Percentiles rank a stretch among this genome's conserved stretches.
Evolutionary conservation across 2,888 invertebrate genomes (phyloP).

Genomic region (Hanleya hanleyi): DNA sequence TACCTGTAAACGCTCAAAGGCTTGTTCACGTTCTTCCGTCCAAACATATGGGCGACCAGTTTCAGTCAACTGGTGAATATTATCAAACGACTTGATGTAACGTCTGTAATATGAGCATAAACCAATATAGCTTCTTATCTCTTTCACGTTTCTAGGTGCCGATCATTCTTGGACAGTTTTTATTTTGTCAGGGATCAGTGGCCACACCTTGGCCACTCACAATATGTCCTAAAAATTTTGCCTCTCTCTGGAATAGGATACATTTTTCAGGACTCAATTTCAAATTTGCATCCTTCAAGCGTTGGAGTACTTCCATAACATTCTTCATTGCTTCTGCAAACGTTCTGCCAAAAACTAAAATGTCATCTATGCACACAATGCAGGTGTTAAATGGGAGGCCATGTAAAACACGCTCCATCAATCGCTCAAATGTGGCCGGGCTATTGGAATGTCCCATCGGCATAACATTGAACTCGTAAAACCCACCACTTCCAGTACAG

Average conservation of each 20-base stretch:
- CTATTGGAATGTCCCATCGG: too few relatives aligned
- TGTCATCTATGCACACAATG: too few relatives aligned
- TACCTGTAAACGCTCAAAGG: slow-evolving; percentile 17
- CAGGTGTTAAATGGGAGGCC: too few relatives aligned
- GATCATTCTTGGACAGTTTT: slow-evolving; percentile 19
- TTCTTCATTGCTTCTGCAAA: background rate
- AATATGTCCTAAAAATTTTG: slow-evolving; percentile 26
- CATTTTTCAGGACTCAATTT: slow-evolving; percentile 9
- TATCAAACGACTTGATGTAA: slow-evolving; percentile 24
- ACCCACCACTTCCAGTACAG: slow-evolving; percentile 28
- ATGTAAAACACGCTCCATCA: too few relatives aligned
- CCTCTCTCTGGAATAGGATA: slow-evolving; percentile 1
- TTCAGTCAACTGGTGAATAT: slow-evolving; percentile 25
- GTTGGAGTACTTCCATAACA: background rate
- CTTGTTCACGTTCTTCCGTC: slow-evolving; percentile 18
- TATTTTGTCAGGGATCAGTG: slow-evolving; percentile 23
- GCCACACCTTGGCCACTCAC: slow-evolving; percentile 21
- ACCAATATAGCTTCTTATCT: slow-evolving; percentile 25
- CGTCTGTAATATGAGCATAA: slow-evolving; percentile 26
- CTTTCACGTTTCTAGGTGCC: slow-evolving; percentile 16
- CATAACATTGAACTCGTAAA: slow-evolving; percentile 38
- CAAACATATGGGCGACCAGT: slow-evolving; percentile 16
- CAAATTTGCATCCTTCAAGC: background rate
- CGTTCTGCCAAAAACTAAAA: background rate
- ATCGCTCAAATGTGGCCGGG: too few relatives aligned